Evolutionary conservation across 2,888 invertebrate genomes (phyloP).

Genomic region (Hypolimnas misippus): DNA sequence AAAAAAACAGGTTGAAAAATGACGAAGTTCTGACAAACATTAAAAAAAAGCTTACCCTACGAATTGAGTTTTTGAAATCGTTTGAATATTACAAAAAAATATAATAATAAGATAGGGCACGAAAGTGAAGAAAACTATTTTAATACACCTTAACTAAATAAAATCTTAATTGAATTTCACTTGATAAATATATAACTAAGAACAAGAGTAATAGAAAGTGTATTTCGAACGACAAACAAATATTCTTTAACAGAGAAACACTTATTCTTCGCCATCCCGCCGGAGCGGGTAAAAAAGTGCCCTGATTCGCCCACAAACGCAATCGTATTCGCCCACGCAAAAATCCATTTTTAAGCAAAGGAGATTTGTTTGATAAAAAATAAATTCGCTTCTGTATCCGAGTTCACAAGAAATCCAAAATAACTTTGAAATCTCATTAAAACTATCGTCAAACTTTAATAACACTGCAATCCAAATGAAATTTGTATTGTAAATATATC

Average conservation of each 20-base stretch:
- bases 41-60: too few relatives aligned
- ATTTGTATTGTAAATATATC: too few relatives aligned
- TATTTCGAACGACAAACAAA: slow-evolving; percentile 15
- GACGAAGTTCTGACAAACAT: too few relatives aligned
- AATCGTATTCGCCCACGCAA: slow-evolving; percentile 18
- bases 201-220: slow-evolving; percentile 10
- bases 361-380: slow-evolving; percentile 16
- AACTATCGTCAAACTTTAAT: neutral
- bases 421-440: neutral
- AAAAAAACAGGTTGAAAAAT: too few relatives aligned
- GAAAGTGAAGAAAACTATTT: neutral
- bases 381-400: slow-evolving; percentile 2
- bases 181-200: too few relatives aligned
- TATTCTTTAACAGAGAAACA: slow-evolving; percentile 13
- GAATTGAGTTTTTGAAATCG: too few relatives aligned
- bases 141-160: neutral
- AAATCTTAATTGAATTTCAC: neutral
- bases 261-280: slow-evolving; percentile 19
- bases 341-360: slow-evolving; percentile 12
- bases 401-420: neutral
- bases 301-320: slow-evolving; percentile 21
- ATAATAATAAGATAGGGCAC: too few relatives aligned
- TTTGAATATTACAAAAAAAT: too few relatives aligned
- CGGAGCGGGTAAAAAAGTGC: slow-evolving; percentile 15
- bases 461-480: neutral